Conservation (phyloP, 2,113 vertebrate species). For the Bujurquina vittata region DNA sequence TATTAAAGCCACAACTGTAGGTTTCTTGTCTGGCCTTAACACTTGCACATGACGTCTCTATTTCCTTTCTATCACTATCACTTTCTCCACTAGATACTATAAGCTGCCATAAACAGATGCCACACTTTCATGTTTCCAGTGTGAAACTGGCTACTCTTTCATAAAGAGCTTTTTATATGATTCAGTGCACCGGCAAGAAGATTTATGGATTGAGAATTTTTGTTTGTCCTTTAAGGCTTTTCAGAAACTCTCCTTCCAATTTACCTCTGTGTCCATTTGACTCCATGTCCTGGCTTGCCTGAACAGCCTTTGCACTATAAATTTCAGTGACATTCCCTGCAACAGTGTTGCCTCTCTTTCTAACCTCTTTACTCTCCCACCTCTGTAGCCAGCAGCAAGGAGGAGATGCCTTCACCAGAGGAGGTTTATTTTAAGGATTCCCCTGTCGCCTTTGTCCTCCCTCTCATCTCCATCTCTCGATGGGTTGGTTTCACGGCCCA, state of each 20-base stretch:
- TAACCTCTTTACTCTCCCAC: constrained; percentile 39
- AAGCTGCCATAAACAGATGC: not conserved
- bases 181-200: constrained; percentile 2
- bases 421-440: constrained; percentile 73
- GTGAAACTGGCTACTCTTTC: constrained; percentile 6
- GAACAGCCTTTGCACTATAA: constrained; percentile 50
- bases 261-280: constrained; percentile 32
- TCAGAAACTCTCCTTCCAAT: constrained; percentile 26
- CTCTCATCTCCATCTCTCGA: constrained; percentile 41
- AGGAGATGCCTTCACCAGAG: constrained; percentile 71
- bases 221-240: constrained; percentile 16
- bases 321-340: constrained; percentile 46
- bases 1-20: constrained; percentile 4
- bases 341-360: constrained; percentile 27
- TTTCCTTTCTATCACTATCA: constrained; percentile 16
- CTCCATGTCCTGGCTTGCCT: constrained; percentile 13
- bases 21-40: constrained; percentile 13
- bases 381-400: constrained; percentile 56
- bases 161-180: not conserved
- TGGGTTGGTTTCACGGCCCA: constrained; percentile 69
- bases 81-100: constrained; percentile 18
- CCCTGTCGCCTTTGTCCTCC: constrained; percentile 67
- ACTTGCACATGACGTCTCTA: constrained; percentile 2
- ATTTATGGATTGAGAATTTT: constrained; percentile 3
- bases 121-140: not conserved